These are phyloP conservation scores for Syrrhaptes paradoxus DNA, from an alignment of 2,113 vertebrate genomes.

Conservation along the genomic window DNA sequence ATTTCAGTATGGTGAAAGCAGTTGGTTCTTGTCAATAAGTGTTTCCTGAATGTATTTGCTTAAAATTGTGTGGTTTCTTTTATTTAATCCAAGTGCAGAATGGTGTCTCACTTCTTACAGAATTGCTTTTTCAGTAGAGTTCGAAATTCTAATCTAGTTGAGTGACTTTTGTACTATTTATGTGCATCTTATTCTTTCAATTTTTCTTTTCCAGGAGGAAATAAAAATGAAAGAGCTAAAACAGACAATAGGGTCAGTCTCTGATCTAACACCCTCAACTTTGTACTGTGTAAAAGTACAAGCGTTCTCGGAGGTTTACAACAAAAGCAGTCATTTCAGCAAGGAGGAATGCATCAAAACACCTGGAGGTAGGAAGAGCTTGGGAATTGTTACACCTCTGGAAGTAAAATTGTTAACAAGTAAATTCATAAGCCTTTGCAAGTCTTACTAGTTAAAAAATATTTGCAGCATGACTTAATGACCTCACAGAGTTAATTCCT, in stretches of 20 bases:
- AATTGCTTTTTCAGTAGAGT: not conserved
- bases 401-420: not conserved
- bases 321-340: slow-evolving; percentile 57
- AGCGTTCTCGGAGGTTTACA: not conserved
- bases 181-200: not conserved
- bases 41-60: not conserved
- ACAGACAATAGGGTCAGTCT: not conserved
- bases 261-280: not conserved
- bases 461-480: not conserved
- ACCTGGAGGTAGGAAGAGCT: slow-evolving; percentile 29
- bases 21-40: not conserved
- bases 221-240: not conserved
- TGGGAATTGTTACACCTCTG: not conserved
- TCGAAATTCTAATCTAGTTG: not conserved
- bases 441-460: not conserved
- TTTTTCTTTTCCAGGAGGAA: slow-evolving; percentile 26
- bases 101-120: not conserved
- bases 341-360: slow-evolving; percentile 50
- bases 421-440: not conserved
- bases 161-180: not conserved
- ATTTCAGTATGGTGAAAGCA: not conserved
- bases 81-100: not conserved
- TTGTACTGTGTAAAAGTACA: slow-evolving; percentile 68
- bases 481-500: not conserved
- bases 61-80: not conserved